These are phyloP conservation scores for Sminthurinus aureus DNA, from an alignment of 2,888 invertebrate species.

Conservation along the genomic window DNA sequence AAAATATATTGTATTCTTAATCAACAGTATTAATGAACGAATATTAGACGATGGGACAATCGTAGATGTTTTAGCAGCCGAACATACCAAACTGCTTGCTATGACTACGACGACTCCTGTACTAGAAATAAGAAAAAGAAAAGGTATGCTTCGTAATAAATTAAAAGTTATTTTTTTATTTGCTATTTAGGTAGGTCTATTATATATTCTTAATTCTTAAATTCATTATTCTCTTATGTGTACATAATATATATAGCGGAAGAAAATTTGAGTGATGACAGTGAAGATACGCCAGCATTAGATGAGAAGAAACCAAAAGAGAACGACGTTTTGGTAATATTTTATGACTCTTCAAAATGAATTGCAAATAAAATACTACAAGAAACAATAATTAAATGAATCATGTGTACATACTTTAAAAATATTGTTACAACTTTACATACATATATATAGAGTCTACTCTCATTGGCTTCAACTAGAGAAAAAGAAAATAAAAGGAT, in stretches of 20 bases:
- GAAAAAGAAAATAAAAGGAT: conserved; percentile 95
- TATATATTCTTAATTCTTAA: conserved; percentile 9
- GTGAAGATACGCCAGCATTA: conserved; percentile 47
- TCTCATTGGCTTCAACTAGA: conserved; percentile 91
- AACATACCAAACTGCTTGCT: conserved; percentile 69
- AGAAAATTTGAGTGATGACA: conserved; percentile 48
- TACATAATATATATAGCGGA: too few species aligned
- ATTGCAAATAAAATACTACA: conserved; percentile 10
- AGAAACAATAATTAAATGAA: conserved; percentile 2
- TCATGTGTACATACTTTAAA: too few species aligned
- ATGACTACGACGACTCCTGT: conserved; percentile 63
- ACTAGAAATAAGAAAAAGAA: conserved; percentile 63
- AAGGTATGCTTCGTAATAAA: conserved; percentile 62
- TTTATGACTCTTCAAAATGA: neutral
- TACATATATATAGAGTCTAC: conserved; percentile 72
- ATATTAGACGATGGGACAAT: conserved; percentile 64
- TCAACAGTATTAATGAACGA: conserved; percentile 65
- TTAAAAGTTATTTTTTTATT: neutral
- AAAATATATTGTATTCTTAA: neutral
- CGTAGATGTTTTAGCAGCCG: conserved; percentile 68
- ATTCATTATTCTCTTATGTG: too few species aligned
- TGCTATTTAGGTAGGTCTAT: neutral
- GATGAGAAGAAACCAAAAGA: conserved; percentile 54
- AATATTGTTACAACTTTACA: too few species aligned
- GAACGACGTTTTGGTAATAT: conserved; percentile 54